Conservation (phyloP, 37 sponge, comb jelly and placozoan genomes). For the Halichondria panicea region DNA sequence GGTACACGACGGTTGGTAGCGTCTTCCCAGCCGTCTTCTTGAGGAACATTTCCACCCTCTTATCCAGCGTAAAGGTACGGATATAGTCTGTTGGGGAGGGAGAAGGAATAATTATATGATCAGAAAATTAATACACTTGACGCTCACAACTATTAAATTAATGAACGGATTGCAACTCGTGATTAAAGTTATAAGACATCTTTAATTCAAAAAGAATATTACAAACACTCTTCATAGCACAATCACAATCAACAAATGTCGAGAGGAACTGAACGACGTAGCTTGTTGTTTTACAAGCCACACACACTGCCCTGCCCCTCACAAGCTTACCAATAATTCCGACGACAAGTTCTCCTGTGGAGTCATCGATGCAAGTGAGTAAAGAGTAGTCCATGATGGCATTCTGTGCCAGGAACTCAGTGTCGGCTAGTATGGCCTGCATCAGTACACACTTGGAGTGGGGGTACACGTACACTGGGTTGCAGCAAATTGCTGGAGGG, state of each 20-base stretch:
- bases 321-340: slow-evolving; percentile 98
- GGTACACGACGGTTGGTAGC: slow-evolving; percentile 92
- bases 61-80: slow-evolving; percentile 90
- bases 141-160: no score
- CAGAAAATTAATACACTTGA: no score
- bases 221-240: no score
- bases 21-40: slow-evolving; percentile 70
- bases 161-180: no score
- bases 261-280: no score
- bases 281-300: no score
- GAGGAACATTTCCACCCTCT: slow-evolving; percentile 86
- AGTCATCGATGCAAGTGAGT: slow-evolving; percentile 83
- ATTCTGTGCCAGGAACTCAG: slow-evolving; percentile 83
- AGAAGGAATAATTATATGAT: no score
- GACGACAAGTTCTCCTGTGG: slow-evolving; percentile 75
- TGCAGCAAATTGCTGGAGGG: slow-evolving; percentile 53
- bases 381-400: slow-evolving; percentile 98
- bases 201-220: no score
- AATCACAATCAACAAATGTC: no score
- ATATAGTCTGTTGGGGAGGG: slow-evolving; percentile 85
- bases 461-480: slow-evolving; percentile 89
- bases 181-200: no score
- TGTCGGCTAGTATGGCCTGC: slow-evolving; percentile 86
- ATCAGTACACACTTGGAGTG: slow-evolving; percentile 90
- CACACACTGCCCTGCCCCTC: no score